Conservation (phyloP, 2,888 invertebrate genomes). For the Lingula anatina region DNA sequence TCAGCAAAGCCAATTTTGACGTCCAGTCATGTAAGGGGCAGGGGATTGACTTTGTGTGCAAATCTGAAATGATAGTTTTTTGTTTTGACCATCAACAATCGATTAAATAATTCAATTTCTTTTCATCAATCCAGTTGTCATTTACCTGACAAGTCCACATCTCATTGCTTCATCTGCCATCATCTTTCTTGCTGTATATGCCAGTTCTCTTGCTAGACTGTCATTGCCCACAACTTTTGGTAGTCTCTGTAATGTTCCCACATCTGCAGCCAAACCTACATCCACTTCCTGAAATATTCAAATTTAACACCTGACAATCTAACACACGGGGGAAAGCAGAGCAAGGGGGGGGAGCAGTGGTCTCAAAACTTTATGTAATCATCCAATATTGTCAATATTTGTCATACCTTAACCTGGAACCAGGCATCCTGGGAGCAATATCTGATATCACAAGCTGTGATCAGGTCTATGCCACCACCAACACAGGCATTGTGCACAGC, state of each 20-base stretch:
- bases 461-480: conserved; percentile 85
- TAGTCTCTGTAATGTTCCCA: conserved; percentile 86
- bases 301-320: no score
- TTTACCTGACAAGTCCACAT: conserved; percentile 74
- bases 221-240: conserved; percentile 86
- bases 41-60: no score
- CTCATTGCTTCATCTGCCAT: conserved; percentile 73
- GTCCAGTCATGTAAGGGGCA: no score
- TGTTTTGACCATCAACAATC: no score
- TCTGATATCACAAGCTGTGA: conserved; percentile 85
- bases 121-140: no score
- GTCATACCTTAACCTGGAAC: conserved; percentile 74
- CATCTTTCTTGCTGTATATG: conserved; percentile 79
- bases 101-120: no score
- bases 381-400: no score
- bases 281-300: conserved; percentile 51
- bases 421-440: conserved; percentile 85
- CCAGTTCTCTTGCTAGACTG: conserved; percentile 80
- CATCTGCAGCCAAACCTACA: conserved; percentile 87
- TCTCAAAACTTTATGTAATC: no score
- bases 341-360: no score
- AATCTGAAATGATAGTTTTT: no score
- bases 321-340: no score
- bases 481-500: conserved; percentile 85
- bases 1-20: no score